Base-by-base conservation (phyloP, 2,888 invertebrate species). In the Taenaris catops region DNA sequence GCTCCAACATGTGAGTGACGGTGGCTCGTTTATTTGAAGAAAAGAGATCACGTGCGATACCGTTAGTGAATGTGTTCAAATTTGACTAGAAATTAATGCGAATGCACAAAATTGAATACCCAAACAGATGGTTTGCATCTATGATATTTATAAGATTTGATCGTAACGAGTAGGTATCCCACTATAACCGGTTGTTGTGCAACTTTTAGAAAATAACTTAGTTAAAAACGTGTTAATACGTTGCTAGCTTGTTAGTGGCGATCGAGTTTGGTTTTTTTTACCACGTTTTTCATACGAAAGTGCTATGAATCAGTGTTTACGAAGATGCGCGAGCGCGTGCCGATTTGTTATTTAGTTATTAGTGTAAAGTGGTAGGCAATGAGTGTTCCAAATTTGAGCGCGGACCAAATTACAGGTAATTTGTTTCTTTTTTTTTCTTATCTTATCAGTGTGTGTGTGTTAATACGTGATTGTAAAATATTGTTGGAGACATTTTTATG, bases 311-410 rank as follows among this genome's bases (percentile, higher is more conserved):
- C 76, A 76, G 74, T 78, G 69, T 60, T 59, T 57, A 51, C 57
- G 53, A 52, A 5, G 68, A 69, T 73, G 70, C 63, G 68, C 55
- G 46, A 41, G 61, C 52, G 67, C 50, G 46, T 58, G 53, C 59
- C 48, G 48, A 57, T 53, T 58, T 51, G 49, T 45, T 53, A 42
- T 50, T 47, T 50, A 48, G 53, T 53, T 50, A 49, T 49, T 41
- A 38, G 54, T 51, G 48, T 43, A 49, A 53, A 50, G 65, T 68
- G 59, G 53, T 48, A 66, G 59, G 41, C 52, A 44, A 79, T 84
- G 79, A 84, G 84, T 67, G 84, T 86, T 47, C 86, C 86, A 27
- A 84, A 86, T 74, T 73, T 86, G 53, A 83, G 71, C 48, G 69
- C 64, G 48, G 78, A 73, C 57, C 78, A 80, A 68, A 75, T 84